Evolutionary conservation across 2,888 invertebrate genomes (phyloP), one percentile per base, ranked within the genome.

Genomic region (Cantharis nigra): DNA sequence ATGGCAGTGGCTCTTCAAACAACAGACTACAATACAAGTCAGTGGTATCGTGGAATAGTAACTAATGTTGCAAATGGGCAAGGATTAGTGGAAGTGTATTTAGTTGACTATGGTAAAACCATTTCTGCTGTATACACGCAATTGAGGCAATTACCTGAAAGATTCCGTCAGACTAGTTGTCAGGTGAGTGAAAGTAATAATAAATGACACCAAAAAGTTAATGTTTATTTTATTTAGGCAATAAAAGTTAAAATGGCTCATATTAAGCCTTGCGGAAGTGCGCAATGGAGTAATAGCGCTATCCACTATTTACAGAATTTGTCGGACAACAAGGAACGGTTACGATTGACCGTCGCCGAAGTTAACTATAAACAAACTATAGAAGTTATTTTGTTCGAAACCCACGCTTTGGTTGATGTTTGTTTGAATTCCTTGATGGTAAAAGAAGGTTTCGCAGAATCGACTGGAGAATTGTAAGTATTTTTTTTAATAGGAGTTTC

Each of bases 21-120:
- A 76, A 78, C 85, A 70, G 80, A 83, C 1, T 87, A 88, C 69
- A 82, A 86, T 62, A 76, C 83, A 13, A 88, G 87, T 79, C 81
- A 84, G 67, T 94, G 94, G 93, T 92, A 91, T 83, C 90, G 94
- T 74, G 94, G 90, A 2, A 83, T 89, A 11, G 90, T 95, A 26
- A 82, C 83, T 3, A 90, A 87, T 63, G 84, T 91, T 7, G 88
- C 89, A 3, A 77, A 82, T 3, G 88, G 88, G 0, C 82, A 86
- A 10, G 87, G 88, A 82, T 89, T 84, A 85, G 92, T 92, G 23
- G 88, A 90, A 69, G 91, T 94, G 28, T 87, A 88, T 80, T 90
- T 92, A 78, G 91, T 94, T 0, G 96, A 96, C 89, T 89, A 87
- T 83, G 95, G 95, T 62, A 88, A 87, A 72, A 84, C 82, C 11